A percentile compares a stretch with the other conserved stretches of the same genome.
These are phyloP conservation scores for Chymomyza caudatula DNA, from an alignment of 2,888 invertebrate genomes.

Conservation along the genomic window DNA sequence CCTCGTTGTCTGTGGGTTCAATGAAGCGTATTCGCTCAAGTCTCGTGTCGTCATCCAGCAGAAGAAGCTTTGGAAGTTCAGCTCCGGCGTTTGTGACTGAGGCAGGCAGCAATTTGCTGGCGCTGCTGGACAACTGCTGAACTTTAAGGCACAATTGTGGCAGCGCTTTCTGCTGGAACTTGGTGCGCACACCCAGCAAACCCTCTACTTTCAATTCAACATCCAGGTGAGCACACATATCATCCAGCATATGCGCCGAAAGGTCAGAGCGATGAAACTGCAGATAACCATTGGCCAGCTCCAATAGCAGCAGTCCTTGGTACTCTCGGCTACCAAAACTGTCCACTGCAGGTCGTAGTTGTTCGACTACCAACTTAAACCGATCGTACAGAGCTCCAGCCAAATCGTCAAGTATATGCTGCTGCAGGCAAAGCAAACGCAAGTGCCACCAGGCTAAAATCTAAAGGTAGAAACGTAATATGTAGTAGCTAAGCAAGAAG, in stretches of 20 bases:
- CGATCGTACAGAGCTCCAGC: conserved; percentile 83
- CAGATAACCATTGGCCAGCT: conserved; percentile 84
- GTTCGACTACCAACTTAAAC: conserved; percentile 41
- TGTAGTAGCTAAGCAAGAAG: background rate
- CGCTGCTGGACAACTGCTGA: conserved; percentile 75
- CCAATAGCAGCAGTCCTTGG: conserved; percentile 79
- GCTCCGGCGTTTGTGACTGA: conserved; percentile 78
- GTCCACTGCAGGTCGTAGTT: conserved; percentile 46
- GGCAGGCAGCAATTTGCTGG: conserved; percentile 65
- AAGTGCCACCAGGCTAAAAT: conserved; percentile 83
- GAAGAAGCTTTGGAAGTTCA: conserved; percentile 83
- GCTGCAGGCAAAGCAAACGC: conserved; percentile 86
- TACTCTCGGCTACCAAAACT: conserved; percentile 73
- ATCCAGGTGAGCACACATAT: conserved; percentile 82
- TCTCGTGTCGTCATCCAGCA: conserved; percentile 91
- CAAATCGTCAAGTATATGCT: conserved; percentile 86
- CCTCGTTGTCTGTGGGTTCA: conserved; percentile 80
- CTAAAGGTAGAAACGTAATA: background rate
- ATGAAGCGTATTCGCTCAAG: conserved; percentile 87
- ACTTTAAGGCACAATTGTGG: conserved; percentile 90
- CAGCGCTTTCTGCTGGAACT: conserved; percentile 88
- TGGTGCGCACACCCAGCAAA: conserved; percentile 91
- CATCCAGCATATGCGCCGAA: conserved; percentile 83
- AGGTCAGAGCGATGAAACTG: conserved; percentile 86
- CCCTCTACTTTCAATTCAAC: conserved; percentile 86